Conservation (phyloP, 2,113 vertebrate species). For the Meriones unguiculatus region DNA sequence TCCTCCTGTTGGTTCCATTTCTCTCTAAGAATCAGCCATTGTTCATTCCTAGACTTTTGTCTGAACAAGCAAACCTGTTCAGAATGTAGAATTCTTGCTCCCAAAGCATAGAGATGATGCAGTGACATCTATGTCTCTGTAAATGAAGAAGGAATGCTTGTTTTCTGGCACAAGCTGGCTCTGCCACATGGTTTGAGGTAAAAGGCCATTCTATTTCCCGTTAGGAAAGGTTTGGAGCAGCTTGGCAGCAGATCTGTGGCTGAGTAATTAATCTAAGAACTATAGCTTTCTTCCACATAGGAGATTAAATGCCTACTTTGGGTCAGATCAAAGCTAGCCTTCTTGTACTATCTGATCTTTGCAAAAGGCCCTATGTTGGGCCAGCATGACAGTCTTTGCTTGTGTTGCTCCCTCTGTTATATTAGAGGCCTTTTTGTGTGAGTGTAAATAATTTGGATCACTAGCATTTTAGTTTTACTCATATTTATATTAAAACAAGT, state of each 20-base stretch:
- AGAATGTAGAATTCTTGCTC: not conserved
- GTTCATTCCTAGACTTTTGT: not conserved
- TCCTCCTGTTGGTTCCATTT: conserved; percentile 21
- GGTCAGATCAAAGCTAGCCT: conserved; percentile 71
- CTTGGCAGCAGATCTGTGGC: conserved; percentile 74
- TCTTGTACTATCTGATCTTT: conserved; percentile 67
- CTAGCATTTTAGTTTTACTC: conserved; percentile 30
- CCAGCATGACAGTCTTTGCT: conserved; percentile 41
- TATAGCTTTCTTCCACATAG: conserved; percentile 60
- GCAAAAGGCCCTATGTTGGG: conserved; percentile 60
- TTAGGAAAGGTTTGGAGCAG: conserved; percentile 55
- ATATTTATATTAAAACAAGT: conserved; percentile 30
- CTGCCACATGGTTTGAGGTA: conserved; percentile 53
- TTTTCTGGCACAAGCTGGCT: conserved; percentile 24
- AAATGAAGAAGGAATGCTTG: not conserved
- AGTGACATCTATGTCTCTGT: not conserved
- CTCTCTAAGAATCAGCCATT: conserved; percentile 6
- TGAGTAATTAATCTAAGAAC: conserved; percentile 69
- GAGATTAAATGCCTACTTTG: conserved; percentile 64
- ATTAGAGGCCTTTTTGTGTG: not conserved
- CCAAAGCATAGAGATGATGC: not conserved
- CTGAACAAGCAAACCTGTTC: not conserved
- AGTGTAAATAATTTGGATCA: conserved; percentile 52
- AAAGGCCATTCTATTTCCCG: conserved; percentile 67
- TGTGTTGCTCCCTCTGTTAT: conserved; percentile 15